These are phyloP conservation scores for Ichneumoninae sp. DNA, from an alignment of 2,888 invertebrate genomes.

Conservation along the genomic window DNA sequence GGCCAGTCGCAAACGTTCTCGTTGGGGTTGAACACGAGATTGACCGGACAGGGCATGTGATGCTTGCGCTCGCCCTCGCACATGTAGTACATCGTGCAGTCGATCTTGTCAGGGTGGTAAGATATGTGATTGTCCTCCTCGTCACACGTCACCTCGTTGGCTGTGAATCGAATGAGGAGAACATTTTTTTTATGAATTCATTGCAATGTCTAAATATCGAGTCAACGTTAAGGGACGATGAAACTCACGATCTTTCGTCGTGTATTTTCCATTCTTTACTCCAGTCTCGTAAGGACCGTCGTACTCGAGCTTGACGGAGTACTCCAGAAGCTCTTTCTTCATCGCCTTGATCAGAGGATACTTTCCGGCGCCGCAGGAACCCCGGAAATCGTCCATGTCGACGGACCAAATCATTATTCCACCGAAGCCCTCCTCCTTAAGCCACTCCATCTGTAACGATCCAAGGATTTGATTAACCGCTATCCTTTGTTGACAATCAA, in stretches of 20 bases:
- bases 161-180: slow-evolving; percentile 84
- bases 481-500: background rate
- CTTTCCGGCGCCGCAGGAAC: slow-evolving; percentile 95
- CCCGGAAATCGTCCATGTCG: slow-evolving; percentile 98
- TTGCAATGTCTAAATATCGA: background rate
- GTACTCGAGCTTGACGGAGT: slow-evolving; percentile 92
- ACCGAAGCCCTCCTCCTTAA: slow-evolving; percentile 96
- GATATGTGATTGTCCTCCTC: slow-evolving; percentile 98
- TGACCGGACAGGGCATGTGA: slow-evolving; percentile 97
- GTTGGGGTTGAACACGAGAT: slow-evolving; percentile 96
- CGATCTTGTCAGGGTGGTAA: slow-evolving; percentile 95
- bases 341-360: slow-evolving; percentile 95
- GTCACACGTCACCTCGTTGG: slow-evolving; percentile 94
- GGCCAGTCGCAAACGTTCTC: slow-evolving; percentile 99
- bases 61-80: slow-evolving; percentile 97
- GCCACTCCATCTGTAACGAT: slow-evolving; percentile 92
- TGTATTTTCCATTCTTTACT: slow-evolving; percentile 90
- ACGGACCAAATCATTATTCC: slow-evolving; percentile 99
- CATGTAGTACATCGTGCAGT: slow-evolving; percentile 98
- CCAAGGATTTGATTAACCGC: background rate
- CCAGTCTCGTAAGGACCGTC: slow-evolving; percentile 94
- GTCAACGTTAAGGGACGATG: slow-evolving; percentile 1
- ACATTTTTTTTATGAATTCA: background rate
- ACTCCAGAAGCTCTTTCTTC: slow-evolving; percentile 93
- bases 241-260: slow-evolving; percentile 94